phyloP scores from a whole-genome alignment of 2,888 invertebrate species.

The Parnassius smintheus region DNA sequence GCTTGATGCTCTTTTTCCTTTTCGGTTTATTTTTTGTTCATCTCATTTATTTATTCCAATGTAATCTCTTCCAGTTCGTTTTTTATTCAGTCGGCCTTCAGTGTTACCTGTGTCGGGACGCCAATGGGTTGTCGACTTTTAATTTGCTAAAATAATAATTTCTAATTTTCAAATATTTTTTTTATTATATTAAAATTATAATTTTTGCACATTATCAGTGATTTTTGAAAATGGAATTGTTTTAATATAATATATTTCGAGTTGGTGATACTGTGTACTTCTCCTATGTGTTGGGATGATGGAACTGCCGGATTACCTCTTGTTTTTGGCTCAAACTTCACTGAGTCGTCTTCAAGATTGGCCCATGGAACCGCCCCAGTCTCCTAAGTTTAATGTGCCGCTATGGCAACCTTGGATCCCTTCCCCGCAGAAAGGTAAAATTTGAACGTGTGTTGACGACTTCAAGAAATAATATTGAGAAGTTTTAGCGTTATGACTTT shows the following conservation, averaged over 20 bases:
- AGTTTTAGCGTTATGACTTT: no score
- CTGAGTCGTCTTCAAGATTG: conserved; percentile 55
- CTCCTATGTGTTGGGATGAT: conserved; percentile 62
- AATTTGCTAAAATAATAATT: conserved; percentile 20
- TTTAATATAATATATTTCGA: conserved; percentile 15
- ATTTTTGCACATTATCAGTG: conserved; percentile 24
- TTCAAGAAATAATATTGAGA: no score
- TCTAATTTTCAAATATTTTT: background rate
- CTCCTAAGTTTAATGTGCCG: conserved; percentile 75
- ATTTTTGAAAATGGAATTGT: conserved; percentile 26
- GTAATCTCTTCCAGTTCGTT: conserved; percentile 80
- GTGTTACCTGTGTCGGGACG: conserved; percentile 79
- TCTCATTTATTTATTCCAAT: conserved; percentile 82
- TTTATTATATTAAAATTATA: background rate
- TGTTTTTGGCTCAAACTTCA: conserved; percentile 68
- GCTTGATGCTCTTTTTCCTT: conserved; percentile 77
- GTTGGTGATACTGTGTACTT: conserved; percentile 34
- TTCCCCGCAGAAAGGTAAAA: conserved; percentile 66
- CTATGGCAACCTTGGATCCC: conserved; percentile 77
- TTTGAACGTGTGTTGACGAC: background rate
- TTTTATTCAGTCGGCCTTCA: conserved; percentile 81
- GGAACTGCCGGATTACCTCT: conserved; percentile 73
- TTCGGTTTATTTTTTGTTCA: conserved; percentile 79
- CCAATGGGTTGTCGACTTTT: conserved; percentile 55
- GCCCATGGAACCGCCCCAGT: conserved; percentile 76